Evolutionary conservation across 2,888 invertebrate species (phyloP).

Genomic region (Cepaea hortensis): DNA sequence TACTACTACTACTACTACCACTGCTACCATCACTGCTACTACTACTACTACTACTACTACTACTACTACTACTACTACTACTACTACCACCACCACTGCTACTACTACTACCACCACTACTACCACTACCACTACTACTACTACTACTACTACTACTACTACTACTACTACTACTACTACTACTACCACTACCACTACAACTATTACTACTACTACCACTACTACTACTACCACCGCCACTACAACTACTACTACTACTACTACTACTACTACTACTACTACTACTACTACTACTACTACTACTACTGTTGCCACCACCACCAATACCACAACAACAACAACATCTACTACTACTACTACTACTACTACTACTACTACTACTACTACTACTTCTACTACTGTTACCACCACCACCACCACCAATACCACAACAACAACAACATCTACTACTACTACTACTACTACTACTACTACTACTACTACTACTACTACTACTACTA

Average conservation of each 20-base stretch:
- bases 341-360: neutral
- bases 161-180: neutral
- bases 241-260: constrained; percentile 8
- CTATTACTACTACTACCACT: constrained; percentile 4
- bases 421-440: neutral
- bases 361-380: neutral
- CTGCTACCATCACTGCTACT: neutral
- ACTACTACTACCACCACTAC: constrained; percentile 1
- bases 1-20: constrained; percentile 21
- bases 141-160: constrained; percentile 13
- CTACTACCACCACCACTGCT: neutral
- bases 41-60: neutral
- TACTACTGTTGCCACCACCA: neutral
- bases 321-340: neutral
- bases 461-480: neutral
- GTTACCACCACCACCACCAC: neutral
- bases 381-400: neutral
- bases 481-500: neutral
- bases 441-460: neutral
- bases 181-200: too few species aligned
- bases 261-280: neutral
- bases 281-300: too few species aligned
- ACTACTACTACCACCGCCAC: neutral
- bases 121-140: constrained; percentile 5
- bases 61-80: constrained; percentile 3